Conservation (phyloP, 2,113 vertebrate genomes). For the Orcinus orca region DNA sequence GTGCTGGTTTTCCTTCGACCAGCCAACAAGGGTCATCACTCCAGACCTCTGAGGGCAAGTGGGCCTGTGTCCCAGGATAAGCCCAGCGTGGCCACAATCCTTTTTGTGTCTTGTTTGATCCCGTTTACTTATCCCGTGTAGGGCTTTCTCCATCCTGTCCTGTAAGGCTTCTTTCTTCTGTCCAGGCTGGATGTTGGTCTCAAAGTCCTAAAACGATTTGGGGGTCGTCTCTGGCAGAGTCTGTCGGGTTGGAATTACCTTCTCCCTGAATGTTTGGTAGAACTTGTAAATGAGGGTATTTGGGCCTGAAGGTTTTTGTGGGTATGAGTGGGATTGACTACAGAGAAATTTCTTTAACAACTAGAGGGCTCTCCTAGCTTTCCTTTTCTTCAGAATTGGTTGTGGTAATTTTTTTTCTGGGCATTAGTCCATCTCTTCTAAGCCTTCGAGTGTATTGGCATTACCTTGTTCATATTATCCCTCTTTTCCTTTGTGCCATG, state of each 20-base stretch:
- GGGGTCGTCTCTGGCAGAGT: rapidly evolving
- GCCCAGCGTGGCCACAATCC: rapidly evolving
- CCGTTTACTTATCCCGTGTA: rapidly evolving
- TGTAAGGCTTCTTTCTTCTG: not conserved
- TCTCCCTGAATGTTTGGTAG: not conserved
- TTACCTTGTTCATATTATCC: rapidly evolving
- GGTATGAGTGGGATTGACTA: too few relatives aligned
- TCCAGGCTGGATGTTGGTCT: not conserved
- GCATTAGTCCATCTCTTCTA: not conserved
- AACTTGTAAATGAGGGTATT: not conserved
- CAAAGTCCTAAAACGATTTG: too few relatives aligned
- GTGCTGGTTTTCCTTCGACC: not conserved
- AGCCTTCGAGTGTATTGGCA: rapidly evolving
- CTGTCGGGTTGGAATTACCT: rapidly evolving
- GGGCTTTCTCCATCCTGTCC: rapidly evolving
- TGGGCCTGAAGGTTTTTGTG: not conserved
- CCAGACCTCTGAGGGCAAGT: rapidly evolving
- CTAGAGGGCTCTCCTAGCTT: rapidly evolving
- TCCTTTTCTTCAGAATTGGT: not conserved
- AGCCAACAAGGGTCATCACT: rapidly evolving
- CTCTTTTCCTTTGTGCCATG: rapidly evolving
- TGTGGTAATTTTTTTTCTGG: not conserved
- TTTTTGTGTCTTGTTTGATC: too few relatives aligned
- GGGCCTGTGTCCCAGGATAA: not conserved
- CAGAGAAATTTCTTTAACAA: not conserved